Conservation (phyloP, 1,140 invertebrate species). For the Pararge aegeria region DNA sequence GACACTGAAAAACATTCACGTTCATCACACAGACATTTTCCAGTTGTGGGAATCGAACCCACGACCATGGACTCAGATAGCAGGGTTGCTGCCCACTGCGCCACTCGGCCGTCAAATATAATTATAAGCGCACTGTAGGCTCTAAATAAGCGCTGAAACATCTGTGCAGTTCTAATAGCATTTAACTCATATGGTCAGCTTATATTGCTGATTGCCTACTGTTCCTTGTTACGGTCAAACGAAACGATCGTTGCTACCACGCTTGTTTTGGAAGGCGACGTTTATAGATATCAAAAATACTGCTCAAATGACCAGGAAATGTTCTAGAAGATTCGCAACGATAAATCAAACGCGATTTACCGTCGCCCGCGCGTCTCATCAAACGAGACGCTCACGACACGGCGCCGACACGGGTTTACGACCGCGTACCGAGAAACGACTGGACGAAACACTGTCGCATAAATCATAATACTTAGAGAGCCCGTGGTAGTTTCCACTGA, state of each 20-base stretch:
- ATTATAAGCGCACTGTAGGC: too few species aligned
- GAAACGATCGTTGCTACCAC: neutral
- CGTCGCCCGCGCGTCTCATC: constrained; percentile 1
- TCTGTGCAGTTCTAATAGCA: too few species aligned
- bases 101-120: too few species aligned
- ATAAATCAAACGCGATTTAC: constrained; percentile 8
- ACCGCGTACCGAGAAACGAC: constrained; percentile 8
- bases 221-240: too few species aligned
- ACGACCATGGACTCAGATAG: too few species aligned
- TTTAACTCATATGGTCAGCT: too few species aligned
- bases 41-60: too few species aligned
- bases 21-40: too few species aligned
- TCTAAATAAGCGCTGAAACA: too few species aligned
- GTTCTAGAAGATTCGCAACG: constrained; percentile 1
- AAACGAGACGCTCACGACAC: neutral
- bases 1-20: too few species aligned
- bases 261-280: neutral
- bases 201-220: too few species aligned
- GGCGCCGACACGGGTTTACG: constrained; percentile 6
- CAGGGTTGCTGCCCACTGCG: too few species aligned
- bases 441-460: constrained; percentile 9
- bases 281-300: neutral
- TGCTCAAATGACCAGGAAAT: neutral
- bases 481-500: neutral
- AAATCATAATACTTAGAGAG: neutral